Evolutionary conservation across 2,113 vertebrate genomes (phyloP).

Genomic region (Dunckerocampus dactyliophorus): DNA sequence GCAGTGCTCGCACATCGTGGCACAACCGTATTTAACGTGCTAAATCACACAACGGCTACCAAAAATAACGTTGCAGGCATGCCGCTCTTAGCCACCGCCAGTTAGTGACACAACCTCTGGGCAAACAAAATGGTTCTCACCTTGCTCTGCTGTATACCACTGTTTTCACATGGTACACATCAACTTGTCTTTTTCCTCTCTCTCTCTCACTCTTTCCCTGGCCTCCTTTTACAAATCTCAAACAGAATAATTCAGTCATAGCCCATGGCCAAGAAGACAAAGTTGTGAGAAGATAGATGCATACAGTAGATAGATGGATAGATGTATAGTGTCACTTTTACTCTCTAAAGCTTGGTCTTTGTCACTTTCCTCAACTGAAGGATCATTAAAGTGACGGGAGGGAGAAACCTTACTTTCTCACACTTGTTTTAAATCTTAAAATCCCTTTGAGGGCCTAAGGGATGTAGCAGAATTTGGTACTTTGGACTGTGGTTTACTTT

Average conservation of each 20-base stretch:
- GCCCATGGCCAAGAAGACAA: constrained; percentile 57
- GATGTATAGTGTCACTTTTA: not conserved
- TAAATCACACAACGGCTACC: constrained; percentile 7
- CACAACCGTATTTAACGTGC: not conserved
- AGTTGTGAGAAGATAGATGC: not conserved
- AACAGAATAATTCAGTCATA: constrained; percentile 68
- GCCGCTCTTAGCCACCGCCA: not conserved
- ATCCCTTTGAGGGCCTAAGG: not conserved
- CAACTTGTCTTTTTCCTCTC: constrained; percentile 52
- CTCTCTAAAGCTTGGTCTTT: not conserved
- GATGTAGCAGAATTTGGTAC: not conserved
- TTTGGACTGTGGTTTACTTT: not conserved
- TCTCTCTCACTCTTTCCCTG: not conserved
- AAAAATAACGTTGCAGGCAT: constrained; percentile 25
- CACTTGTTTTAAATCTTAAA: not conserved
- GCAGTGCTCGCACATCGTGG: not conserved
- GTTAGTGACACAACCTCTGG: constrained; percentile 37
- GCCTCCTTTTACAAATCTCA: constrained; percentile 59
- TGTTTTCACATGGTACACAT: constrained; percentile 53
- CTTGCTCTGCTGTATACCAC: constrained; percentile 28
- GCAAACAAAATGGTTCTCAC: constrained; percentile 43
- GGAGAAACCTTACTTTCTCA: constrained; percentile 1
- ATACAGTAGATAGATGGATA: constrained; percentile 17
- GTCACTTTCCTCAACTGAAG: not conserved
- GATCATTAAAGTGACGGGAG: not conserved